These are phyloP conservation scores for Opisthograptis luteolata DNA, from an alignment of 2,888 invertebrate genomes.

Conservation along the genomic window DNA sequence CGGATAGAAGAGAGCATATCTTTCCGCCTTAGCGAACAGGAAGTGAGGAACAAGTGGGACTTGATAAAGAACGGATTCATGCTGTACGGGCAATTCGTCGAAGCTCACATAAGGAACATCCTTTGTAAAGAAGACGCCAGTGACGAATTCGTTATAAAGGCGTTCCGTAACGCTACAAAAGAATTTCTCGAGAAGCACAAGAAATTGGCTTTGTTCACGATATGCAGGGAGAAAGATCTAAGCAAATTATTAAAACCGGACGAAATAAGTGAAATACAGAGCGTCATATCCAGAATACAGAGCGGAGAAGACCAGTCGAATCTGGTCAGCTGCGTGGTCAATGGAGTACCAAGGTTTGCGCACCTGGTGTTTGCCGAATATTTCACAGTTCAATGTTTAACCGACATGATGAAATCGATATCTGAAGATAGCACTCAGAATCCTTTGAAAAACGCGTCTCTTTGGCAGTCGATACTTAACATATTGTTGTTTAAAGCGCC, in stretches of 20 bases:
- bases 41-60: constrained; percentile 37
- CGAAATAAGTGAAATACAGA: constrained; percentile 44
- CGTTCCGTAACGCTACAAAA: constrained; percentile 12
- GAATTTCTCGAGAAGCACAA: constrained; percentile 45
- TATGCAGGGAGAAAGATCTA: constrained; percentile 46
- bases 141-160: constrained; percentile 25
- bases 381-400: constrained; percentile 42
- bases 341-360: constrained; percentile 47
- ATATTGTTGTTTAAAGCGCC: constrained; percentile 40
- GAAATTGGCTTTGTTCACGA: constrained; percentile 48
- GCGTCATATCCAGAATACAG: constrained; percentile 40
- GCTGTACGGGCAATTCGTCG: constrained; percentile 44
- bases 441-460: constrained; percentile 25
- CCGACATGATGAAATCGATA: constrained; percentile 35
- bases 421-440: constrained; percentile 3
- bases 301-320: constrained; percentile 43
- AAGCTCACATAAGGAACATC: constrained; percentile 42
- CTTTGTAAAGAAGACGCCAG: constrained; percentile 31
- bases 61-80: constrained; percentile 39
- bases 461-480: constrained; percentile 48
- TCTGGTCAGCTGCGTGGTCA: constrained; percentile 42
- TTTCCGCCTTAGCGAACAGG: constrained; percentile 33
- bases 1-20: constrained; percentile 44
- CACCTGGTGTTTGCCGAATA: constrained; percentile 51
- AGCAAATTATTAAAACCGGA: constrained; percentile 39